Evolutionary conservation across 2,797 vertebrate species (phyloP), one percentile per base, ranked within the genome.

Genomic region (Hirundo rustica): DNA sequence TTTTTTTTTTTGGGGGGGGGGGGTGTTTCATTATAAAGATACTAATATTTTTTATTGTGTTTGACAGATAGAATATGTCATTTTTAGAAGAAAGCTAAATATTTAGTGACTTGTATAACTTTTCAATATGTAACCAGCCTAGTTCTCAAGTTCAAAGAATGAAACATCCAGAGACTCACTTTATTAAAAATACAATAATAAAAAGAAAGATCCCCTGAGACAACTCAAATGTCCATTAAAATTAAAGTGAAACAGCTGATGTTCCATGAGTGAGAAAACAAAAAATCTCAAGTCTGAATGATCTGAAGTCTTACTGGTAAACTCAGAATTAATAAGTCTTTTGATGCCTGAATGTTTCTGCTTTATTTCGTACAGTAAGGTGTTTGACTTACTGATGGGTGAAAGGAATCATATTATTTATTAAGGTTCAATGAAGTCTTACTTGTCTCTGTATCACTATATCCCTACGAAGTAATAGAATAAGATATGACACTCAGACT

Each of bases 111-210:
- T 68, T 13, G 6, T 11, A 3, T 54, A 27, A 62, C 22, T 95
- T 94, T 93, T 77, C 50, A 90, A 34, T 48, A 85, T 9, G 5
- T 88, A 58, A 25, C 10, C 85, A 95, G 21, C 23, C 48, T 89
- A 50, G 27, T 62, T 89, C 26, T 74, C 65, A 88, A 64, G 38
- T 65, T 94, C 57, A 93, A 89, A 94, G 20, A 85, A 77, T 53
- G 50, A 94, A 95, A 71, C 20, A 50, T 82, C 44, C 48, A 84
- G 72, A 92, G 62, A 89, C 5, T 85, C 22, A 65, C 7, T 70
- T 54, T 80, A 82, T 83, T 84, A 89, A 94, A 96, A 95, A 73
- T 51, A 44, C 10, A 88, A 55, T 36, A 93, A 77, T 71, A 36
- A 54, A 88, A 73, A 74, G 30, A 68, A 89, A 67, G 23, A 75